Evolutionary conservation across 2,113 vertebrate species (phyloP).

Genomic region (zebrafish (Danio rerio)): DNA sequence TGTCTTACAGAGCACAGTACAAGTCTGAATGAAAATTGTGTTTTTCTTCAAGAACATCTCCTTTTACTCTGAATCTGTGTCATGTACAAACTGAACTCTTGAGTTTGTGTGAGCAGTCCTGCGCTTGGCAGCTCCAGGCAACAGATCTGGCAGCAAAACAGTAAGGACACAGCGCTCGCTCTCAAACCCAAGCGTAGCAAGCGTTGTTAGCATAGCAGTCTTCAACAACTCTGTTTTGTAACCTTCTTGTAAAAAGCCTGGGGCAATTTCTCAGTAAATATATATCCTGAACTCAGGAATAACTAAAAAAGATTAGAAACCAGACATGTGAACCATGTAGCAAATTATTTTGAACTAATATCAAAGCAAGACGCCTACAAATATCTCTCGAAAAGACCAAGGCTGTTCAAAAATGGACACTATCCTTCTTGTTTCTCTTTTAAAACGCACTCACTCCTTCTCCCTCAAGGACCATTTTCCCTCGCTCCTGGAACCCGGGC

Average conservation of each 20-base stretch:
- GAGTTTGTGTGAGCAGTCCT: slow-evolving; percentile 21
- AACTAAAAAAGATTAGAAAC: not conserved
- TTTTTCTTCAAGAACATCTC: slow-evolving; percentile 14
- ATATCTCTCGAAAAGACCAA: not conserved
- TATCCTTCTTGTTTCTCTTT: slow-evolving; percentile 15
- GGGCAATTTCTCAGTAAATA: not conserved
- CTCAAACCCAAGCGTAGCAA: not conserved
- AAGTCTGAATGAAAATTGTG: slow-evolving; percentile 13
- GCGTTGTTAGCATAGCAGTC: not conserved
- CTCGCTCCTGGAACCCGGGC: slow-evolving; percentile 40
- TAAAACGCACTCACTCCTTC: not conserved
- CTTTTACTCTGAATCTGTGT: slow-evolving; percentile 1
- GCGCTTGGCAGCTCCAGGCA: slow-evolving; percentile 21
- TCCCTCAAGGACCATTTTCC: slow-evolving; percentile 20
- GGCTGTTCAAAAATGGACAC: slow-evolving; percentile 12
- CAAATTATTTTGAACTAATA: not conserved
- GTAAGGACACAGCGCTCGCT: not conserved
- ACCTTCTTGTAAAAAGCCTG: not conserved
- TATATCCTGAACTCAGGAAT: not conserved
- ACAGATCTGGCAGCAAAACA: slow-evolving; percentile 29
- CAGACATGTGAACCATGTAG: not conserved
- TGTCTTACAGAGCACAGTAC: not conserved
- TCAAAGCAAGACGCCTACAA: not conserved
- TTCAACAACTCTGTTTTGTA: slow-evolving; percentile 17
- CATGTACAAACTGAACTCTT: not conserved